These are phyloP conservation scores for Xerus rutilus DNA, from an alignment of 2,797 vertebrate genomes.

Conservation along the genomic window DNA sequence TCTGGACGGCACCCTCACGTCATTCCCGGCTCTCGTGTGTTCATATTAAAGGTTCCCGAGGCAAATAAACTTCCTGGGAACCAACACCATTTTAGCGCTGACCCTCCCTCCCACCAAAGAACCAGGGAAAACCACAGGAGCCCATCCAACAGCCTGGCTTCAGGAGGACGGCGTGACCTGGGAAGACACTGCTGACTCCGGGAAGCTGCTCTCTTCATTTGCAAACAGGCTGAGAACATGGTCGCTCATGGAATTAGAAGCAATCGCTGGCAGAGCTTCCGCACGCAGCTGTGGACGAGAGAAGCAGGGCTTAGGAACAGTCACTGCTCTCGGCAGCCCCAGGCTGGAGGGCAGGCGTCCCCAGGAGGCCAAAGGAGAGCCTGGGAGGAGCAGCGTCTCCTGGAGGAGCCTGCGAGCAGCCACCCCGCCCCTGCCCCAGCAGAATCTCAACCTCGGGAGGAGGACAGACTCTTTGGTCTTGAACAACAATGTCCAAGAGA, in stretches of 20 bases:
- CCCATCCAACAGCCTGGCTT: no score
- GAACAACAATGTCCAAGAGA: background rate
- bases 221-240: no score
- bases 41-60: fast-evolving
- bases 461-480: background rate
- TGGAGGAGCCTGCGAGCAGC: background rate
- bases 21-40: no score
- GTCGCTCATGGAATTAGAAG: background rate
- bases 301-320: no score
- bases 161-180: no score
- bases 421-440: background rate
- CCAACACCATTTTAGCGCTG: fast-evolving
- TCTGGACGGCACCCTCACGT: no score
- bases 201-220: background rate
- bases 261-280: no score
- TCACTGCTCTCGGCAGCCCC: background rate
- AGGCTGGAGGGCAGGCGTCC: no score
- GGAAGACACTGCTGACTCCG: fast-evolving
- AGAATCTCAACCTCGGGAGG: background rate
- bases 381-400: background rate
- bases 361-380: no score
- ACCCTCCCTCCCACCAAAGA: background rate
- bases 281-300: background rate
- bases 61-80: background rate
- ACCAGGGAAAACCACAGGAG: fast-evolving